Evolutionary conservation across 1,140 invertebrate species (phyloP), one percentile per base, ranked within the genome.

Genomic region (Neodiprion pinetum): DNA sequence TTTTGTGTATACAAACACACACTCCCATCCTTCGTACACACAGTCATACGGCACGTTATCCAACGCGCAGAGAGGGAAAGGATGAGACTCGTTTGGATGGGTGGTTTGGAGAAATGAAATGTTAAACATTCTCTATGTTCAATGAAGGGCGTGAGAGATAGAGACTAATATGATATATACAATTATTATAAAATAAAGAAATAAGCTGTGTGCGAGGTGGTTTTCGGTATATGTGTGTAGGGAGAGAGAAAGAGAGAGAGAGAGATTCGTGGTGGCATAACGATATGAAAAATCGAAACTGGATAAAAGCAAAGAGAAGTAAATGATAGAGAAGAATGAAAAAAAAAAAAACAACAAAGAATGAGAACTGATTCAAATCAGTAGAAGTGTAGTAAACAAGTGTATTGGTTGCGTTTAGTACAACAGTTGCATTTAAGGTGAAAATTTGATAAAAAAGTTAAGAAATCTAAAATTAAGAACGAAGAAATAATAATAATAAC

Each of bases 361-460:
- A 40, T 40, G 28, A 40, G 28, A 40, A 40, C 28, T 40, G 28
- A 40, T 5, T 40, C 2, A 40, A 75, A 61, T 68, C 21, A 65
- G 71, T 48, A 67, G 61, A 9, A 61, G n/a, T 61, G n/a, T 61
- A 61, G 9, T 61, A 17, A 17, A 61, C 11, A 61, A 61, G 53
- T 14, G 53, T 61, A 17, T 61, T 61, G 53, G 53, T 61, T 61
- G 85, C 84, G 83, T 85, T 82, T 82, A 85, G 86, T 88, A 88
- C 86, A 87, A 87, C 82, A 86, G 82, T 85, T 88, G 87, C 86
- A 88, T 88, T 88, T 88, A 88, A 85, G 66, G 53, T 74, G 53
- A 69, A 66, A 53, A 74, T 49, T 4, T 70, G 70, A 14, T 72
- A 47, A 14, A 72, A 14, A 68, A 61, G 53, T 14, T 8, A 61